Percentiles rank a stretch among this genome's conserved stretches.
Conservation (phyloP, 2,113 vertebrate genomes). For the Ictalurus furcatus region DNA sequence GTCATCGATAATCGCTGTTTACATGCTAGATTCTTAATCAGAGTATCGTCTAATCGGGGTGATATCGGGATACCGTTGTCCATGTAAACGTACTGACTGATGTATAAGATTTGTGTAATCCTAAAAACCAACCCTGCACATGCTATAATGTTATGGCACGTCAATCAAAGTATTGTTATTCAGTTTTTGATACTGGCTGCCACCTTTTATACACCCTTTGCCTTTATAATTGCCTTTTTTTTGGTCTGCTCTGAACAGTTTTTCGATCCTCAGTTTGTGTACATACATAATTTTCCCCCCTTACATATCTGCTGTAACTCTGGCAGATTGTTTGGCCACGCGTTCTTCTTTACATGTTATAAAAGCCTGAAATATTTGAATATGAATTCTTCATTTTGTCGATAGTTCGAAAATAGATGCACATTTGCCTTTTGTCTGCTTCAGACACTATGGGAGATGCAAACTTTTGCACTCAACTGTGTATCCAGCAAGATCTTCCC, state of each 20-base stretch:
- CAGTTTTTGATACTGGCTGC: background rate
- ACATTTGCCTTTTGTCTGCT: background rate
- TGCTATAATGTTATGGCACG: background rate
- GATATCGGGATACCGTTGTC: too few species aligned
- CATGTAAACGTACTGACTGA: background rate
- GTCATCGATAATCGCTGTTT: too few species aligned
- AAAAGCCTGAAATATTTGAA: background rate
- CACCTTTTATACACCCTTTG: background rate
- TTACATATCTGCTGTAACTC: background rate
- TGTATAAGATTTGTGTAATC: background rate
- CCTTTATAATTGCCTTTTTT: background rate
- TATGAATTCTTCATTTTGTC: background rate
- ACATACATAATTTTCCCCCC: too few species aligned
- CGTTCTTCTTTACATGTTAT: background rate
- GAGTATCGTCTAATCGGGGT: too few species aligned
- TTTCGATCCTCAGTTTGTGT: background rate
- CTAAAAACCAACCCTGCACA: background rate
- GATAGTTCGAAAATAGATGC: background rate
- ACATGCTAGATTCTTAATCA: too few species aligned
- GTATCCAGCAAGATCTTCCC: background rate
- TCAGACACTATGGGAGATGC: background rate
- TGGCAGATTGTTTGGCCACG: background rate
- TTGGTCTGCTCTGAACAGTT: background rate
- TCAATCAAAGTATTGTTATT: background rate
- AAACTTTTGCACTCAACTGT: background rate